Conservation (phyloP, 1,140 invertebrate genomes). For the Brachionus plicatilis region DNA sequence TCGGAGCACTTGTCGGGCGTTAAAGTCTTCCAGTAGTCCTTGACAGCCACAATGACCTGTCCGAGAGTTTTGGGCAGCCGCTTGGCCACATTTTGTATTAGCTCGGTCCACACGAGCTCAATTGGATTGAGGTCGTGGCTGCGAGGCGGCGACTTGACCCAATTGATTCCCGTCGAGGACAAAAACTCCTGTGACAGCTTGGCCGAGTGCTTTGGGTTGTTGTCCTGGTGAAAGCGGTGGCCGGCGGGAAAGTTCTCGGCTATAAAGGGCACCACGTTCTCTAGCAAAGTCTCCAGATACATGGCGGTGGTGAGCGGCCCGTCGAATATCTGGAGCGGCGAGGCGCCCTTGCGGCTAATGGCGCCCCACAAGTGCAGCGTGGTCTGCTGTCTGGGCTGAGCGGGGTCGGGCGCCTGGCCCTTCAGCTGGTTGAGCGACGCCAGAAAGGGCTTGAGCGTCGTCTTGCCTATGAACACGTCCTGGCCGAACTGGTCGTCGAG, state of each 20-base stretch:
- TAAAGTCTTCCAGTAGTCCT: conserved; percentile 25
- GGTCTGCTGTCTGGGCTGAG: conserved; percentile 17
- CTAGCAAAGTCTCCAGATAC: conserved; percentile 22
- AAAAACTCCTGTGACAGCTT: conserved; percentile 38
- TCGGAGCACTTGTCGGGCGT: conserved; percentile 38
- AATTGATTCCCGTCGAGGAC: conserved; percentile 26
- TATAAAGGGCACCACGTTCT: conserved; percentile 35
- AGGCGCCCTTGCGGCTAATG: conserved; percentile 31
- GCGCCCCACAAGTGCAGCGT: conserved; percentile 34
- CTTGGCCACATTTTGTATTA: conserved; percentile 25
- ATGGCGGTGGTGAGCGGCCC: conserved; percentile 20
- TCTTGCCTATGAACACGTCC: conserved; percentile 33
- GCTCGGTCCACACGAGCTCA: conserved; percentile 29
- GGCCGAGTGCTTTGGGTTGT: conserved; percentile 37
- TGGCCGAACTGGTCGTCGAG: neutral
- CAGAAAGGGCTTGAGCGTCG: conserved; percentile 15
- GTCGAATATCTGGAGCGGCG: conserved; percentile 29
- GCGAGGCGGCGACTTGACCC: conserved; percentile 31
- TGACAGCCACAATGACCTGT: conserved; percentile 31
- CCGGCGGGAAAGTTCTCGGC: conserved; percentile 22
- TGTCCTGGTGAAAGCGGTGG: conserved; percentile 25
- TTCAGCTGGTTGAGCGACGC: conserved; percentile 30
- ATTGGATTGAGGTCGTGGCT: conserved; percentile 36
- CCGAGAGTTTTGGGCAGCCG: conserved; percentile 32
- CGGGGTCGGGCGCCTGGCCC: conserved; percentile 18